phyloP scores from a whole-genome alignment of 2,888 invertebrate species.

The Agrotis puta region DNA sequence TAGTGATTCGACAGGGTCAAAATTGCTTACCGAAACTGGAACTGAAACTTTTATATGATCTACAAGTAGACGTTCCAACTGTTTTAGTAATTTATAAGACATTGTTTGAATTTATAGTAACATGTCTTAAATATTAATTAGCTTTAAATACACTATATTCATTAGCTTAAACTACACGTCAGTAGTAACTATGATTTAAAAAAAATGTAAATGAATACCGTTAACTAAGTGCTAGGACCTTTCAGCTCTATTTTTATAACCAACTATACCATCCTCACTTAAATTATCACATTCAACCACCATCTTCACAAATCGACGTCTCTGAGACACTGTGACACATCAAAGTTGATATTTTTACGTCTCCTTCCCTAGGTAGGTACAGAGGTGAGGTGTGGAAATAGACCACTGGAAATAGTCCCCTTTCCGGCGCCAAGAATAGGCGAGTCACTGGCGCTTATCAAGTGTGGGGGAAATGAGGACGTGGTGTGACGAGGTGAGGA shows the following conservation, averaged over 20 bases:
- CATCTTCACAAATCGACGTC: constrained; percentile 32
- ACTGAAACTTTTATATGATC: no score
- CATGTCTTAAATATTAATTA: no score
- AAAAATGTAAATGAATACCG: no score
- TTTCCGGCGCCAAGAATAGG: constrained; percentile 73
- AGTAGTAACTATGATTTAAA: no score
- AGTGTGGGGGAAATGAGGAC: constrained; percentile 15
- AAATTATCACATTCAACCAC: neutral
- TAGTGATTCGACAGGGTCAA: neutral
- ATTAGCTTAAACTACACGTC: no score
- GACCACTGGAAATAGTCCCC: constrained; percentile 71
- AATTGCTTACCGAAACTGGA: neutral
- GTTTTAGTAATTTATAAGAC: no score
- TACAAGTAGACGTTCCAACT: no score
- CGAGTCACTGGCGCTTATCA: constrained; percentile 57
- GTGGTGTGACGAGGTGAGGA: constrained; percentile 9
- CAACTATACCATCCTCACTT: neutral
- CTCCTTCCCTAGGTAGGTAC: constrained; percentile 49
- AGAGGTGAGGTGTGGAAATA: constrained; percentile 70
- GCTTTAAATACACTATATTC: no score
- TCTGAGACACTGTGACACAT: constrained; percentile 23
- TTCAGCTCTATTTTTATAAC: neutral
- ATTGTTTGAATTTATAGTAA: no score
- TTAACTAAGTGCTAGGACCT: no score
- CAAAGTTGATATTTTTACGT: constrained; percentile 54